phyloP scores from a whole-genome alignment of 2,113 vertebrate species.

The Morone chrysops region DNA sequence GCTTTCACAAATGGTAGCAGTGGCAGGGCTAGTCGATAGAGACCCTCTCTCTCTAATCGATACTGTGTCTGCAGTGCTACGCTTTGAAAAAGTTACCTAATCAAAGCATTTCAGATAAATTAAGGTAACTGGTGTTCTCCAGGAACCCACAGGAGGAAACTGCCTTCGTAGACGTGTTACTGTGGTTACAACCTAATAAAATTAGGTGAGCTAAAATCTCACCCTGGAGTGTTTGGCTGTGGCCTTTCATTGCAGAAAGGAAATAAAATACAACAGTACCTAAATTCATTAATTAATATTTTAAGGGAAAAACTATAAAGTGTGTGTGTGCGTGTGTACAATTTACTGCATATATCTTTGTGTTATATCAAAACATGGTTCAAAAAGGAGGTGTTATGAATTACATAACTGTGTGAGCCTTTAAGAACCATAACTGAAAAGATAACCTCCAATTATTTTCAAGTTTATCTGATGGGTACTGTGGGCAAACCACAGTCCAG shows the following conservation, averaged over 20 bases:
- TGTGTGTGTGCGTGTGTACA: too few relatives aligned
- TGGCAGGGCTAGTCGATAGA: constrained; percentile 32
- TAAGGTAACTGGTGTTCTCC: constrained; percentile 14
- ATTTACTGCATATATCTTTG: background rate
- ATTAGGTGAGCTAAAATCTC: constrained; percentile 2
- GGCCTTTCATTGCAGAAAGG: background rate
- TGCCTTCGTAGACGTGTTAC: constrained; percentile 4
- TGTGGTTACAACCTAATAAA: constrained; percentile 22
- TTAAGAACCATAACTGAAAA: background rate
- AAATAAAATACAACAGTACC: background rate
- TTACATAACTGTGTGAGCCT: background rate
- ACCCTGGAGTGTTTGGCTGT: background rate
- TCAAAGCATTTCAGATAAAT: constrained; percentile 26
- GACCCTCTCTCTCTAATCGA: constrained; percentile 41
- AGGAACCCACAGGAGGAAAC: background rate
- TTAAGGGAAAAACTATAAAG: background rate
- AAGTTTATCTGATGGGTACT: constrained; percentile 1
- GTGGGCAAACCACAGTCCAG: background rate
- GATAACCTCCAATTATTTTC: constrained; percentile 12
- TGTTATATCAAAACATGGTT: background rate
- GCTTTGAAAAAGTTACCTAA: constrained; percentile 25
- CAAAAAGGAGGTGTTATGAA: background rate
- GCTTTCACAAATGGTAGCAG: constrained; percentile 37
- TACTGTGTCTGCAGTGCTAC: constrained; percentile 31
- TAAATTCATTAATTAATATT: background rate